Evolutionary conservation across 2,797 vertebrate genomes (phyloP), one percentile per base, ranked within the genome.

Genomic region (Emys orbicularis): DNA sequence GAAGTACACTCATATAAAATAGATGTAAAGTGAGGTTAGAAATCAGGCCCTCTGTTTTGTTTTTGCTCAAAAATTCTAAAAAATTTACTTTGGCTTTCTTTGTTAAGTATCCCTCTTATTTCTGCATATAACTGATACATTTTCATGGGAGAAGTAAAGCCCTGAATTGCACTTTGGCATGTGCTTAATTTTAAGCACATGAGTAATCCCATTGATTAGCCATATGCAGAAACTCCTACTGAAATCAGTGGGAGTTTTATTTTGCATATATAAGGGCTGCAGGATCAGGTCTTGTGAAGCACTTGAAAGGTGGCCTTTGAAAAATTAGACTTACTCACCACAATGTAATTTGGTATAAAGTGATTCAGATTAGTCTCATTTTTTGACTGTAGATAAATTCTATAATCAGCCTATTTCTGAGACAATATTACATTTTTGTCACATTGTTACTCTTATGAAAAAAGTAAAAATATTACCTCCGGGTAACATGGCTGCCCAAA

Each of bases 401-500:
- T 41, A 23, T 72, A 12, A 72, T 23, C 19, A 72, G 19, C 9
- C n/a, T 37, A 5, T n/a, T 65, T 72, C 41, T 72, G 37, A 72
- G 19, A 25, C n/a, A 12, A 72, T 41, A 72, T 82, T 57, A 4
- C 49, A 53, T 12, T 50, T 84, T 83, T 44, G 19, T 41, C 85
- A 54, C n/a, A 2, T 53, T 83, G 56, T 61, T 85, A 29, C 9
- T 87, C 5, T 91, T 95, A 81, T 19, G 84, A 74, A 85, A 95
- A 94, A 95, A 88, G 34, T 61, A 80, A 83, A 76, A 8, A 9
- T 41, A 53, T 94, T 98, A 98, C 98, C 98, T 98, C 95, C 90
- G 98, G 98, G 29, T 97, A 96, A 86, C 98, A 98, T 2, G 97
- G 95, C 90, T 95, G 97, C 91, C 98, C 98, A 96, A 98, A 98